phyloP scores from a whole-genome alignment of 2,888 invertebrate species.

The Elegia similella region DNA sequence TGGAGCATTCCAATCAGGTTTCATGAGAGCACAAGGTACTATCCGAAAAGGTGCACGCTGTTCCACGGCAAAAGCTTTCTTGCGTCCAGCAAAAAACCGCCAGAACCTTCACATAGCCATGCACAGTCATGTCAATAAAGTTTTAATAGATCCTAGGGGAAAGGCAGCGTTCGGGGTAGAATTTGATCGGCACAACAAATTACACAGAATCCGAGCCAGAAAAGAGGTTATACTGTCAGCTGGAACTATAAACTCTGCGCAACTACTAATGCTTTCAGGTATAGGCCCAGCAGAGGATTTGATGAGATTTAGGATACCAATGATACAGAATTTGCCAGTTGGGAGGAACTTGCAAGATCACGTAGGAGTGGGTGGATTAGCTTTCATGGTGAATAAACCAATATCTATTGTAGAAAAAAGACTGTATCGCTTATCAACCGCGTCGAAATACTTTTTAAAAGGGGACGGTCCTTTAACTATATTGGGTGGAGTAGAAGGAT shows the following conservation, averaged over 20 bases:
- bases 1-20: conserved; percentile 92
- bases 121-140: conserved; percentile 89
- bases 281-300: conserved; percentile 89
- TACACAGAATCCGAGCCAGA: conserved; percentile 87
- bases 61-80: conserved; percentile 93
- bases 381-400: conserved; percentile 89
- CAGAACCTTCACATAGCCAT: conserved; percentile 93
- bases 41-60: conserved; percentile 90
- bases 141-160: conserved; percentile 86
- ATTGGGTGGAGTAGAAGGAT: conserved; percentile 92
- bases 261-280: conserved; percentile 96
- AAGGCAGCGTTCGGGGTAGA: conserved; percentile 92
- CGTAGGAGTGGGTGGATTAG: conserved; percentile 91
- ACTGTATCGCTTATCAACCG: conserved; percentile 88
- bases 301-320: conserved; percentile 87
- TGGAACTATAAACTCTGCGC: conserved; percentile 96
- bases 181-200: conserved; percentile 87
- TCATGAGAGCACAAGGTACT: conserved; percentile 94
- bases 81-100: conserved; percentile 89
- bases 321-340: conserved; percentile 90
- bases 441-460: conserved; percentile 93
- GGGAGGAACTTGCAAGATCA: conserved; percentile 95
- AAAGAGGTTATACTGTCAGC: conserved; percentile 95
- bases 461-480: conserved; percentile 93
- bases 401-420: conserved; percentile 91